Conservation (phyloP, 2,888 invertebrate genomes). For the Thera obeliscata region DNA sequence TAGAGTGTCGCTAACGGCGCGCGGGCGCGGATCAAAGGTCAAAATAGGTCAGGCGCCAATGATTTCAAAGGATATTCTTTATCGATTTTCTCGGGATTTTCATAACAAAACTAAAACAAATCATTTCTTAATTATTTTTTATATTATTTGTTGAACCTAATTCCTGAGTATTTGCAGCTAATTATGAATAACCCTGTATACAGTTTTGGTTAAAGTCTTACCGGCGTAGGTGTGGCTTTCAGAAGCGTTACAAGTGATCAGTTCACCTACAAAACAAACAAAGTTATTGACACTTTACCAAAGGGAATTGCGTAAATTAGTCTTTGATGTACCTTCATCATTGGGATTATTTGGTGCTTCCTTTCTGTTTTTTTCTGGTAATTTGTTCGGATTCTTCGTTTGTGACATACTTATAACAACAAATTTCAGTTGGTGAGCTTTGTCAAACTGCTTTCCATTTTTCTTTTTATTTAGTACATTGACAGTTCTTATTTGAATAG, state of each 20-base stretch:
- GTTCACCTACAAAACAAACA: slow-evolving; percentile 61
- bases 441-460: slow-evolving; percentile 79
- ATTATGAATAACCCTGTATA: too few relatives aligned
- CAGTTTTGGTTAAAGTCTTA: slow-evolving; percentile 45
- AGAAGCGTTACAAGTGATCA: slow-evolving; percentile 57
- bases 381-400: slow-evolving; percentile 75
- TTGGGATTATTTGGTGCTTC: slow-evolving; percentile 56
- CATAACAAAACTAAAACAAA: too few relatives aligned
- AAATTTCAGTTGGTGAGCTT: slow-evolving; percentile 79
- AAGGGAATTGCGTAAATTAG: slow-evolving; percentile 1
- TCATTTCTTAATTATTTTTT: too few relatives aligned
- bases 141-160: too few relatives aligned
- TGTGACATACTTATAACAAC: slow-evolving; percentile 81
- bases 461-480: slow-evolving; percentile 61
- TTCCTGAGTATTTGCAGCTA: too few relatives aligned
- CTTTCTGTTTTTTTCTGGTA: slow-evolving; percentile 69
- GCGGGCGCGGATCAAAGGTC: too few relatives aligned
- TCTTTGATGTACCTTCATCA: slow-evolving; percentile 61
- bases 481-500: slow-evolving; percentile 73
- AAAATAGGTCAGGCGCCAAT: too few relatives aligned
- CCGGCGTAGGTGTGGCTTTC: slow-evolving; percentile 74
- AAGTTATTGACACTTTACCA: slow-evolving; percentile 13
- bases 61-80: too few relatives aligned
- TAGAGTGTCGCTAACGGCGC: too few relatives aligned
- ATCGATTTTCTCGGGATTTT: too few relatives aligned